phyloP scores from a whole-genome alignment of 2,888 invertebrate species.

The Thumatha senex region DNA sequence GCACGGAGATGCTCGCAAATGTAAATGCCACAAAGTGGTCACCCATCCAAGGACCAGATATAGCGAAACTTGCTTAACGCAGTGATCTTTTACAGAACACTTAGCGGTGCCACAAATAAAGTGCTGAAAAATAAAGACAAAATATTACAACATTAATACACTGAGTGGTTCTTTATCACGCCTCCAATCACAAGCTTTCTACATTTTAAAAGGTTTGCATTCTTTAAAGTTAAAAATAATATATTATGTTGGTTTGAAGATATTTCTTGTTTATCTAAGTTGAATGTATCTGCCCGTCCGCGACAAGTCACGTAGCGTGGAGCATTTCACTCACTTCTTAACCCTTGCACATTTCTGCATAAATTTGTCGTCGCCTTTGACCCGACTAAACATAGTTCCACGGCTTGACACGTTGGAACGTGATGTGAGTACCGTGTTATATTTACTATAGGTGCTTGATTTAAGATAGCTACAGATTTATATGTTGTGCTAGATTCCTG shows the following conservation, averaged over 20 bases:
- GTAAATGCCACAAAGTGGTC: no score
- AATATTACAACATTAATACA: no score
- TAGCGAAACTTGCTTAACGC: no score
- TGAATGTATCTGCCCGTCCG: background rate
- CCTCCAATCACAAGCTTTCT: no score
- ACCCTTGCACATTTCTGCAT: slow-evolving; percentile 54
- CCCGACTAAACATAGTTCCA: slow-evolving; percentile 38
- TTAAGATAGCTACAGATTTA: slow-evolving; percentile 12
- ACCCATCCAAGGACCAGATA: no score
- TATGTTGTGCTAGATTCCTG: slow-evolving; percentile 1
- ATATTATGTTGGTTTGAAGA: background rate
- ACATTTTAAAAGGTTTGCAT: no score
- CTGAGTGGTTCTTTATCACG: no score
- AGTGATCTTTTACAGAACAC: no score
- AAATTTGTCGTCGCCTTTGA: slow-evolving; percentile 39
- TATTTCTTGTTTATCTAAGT: slow-evolving; percentile 19
- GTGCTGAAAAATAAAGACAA: no score
- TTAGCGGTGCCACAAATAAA: no score
- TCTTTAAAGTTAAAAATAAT: no score
- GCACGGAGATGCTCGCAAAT: no score
- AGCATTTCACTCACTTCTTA: slow-evolving; percentile 47
- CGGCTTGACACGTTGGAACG: slow-evolving; percentile 33
- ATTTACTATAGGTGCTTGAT: slow-evolving; percentile 33
- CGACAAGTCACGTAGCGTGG: slow-evolving; percentile 34
- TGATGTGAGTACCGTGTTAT: slow-evolving; percentile 28